A percentile compares a stretch with the other conserved stretches of the same genome.
Evolutionary conservation across 2,888 invertebrate species (phyloP).

Genomic region (Thymelicus sylvestris): DNA sequence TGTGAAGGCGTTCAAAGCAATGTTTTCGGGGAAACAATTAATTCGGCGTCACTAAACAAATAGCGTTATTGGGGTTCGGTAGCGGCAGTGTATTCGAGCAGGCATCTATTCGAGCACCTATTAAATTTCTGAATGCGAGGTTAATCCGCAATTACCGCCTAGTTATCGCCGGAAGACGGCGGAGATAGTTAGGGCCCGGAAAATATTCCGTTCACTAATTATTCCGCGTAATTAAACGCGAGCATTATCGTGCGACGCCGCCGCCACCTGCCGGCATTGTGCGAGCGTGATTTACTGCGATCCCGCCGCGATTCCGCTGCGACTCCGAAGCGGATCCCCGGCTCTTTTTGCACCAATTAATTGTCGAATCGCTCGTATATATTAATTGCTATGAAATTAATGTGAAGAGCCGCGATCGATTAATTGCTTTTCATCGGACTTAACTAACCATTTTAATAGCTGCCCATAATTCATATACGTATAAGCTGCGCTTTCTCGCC

Average conservation of each 20-base stretch:
- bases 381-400: slow-evolving; percentile 81
- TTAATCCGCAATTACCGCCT: slow-evolving; percentile 84
- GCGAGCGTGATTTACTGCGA: slow-evolving; percentile 81
- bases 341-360: slow-evolving; percentile 83
- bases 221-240: slow-evolving; percentile 85
- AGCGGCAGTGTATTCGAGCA: slow-evolving; percentile 45
- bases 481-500: slow-evolving; percentile 38
- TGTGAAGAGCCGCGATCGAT: slow-evolving; percentile 64
- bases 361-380: slow-evolving; percentile 81
- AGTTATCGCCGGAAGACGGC: slow-evolving; percentile 84
- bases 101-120: slow-evolving; percentile 73
- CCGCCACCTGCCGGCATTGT: slow-evolving; percentile 83
- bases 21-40: slow-evolving; percentile 74
- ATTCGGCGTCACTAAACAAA: slow-evolving; percentile 75
- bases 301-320: slow-evolving; percentile 76
- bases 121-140: slow-evolving; percentile 81
- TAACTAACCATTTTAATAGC: slow-evolving; percentile 38
- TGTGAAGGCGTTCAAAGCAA: slow-evolving; percentile 38
- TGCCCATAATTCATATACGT: slow-evolving; percentile 35
- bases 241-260: slow-evolving; percentile 81
- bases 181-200: slow-evolving; percentile 84
- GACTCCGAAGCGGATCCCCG: slow-evolving; percentile 71
- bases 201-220: slow-evolving; percentile 85
- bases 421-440: slow-evolving; percentile 36
- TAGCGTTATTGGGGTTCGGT: slow-evolving; percentile 72